Evolutionary conservation across 2,113 vertebrate species (phyloP).

Genomic region (Ramphastos sulfuratus): DNA sequence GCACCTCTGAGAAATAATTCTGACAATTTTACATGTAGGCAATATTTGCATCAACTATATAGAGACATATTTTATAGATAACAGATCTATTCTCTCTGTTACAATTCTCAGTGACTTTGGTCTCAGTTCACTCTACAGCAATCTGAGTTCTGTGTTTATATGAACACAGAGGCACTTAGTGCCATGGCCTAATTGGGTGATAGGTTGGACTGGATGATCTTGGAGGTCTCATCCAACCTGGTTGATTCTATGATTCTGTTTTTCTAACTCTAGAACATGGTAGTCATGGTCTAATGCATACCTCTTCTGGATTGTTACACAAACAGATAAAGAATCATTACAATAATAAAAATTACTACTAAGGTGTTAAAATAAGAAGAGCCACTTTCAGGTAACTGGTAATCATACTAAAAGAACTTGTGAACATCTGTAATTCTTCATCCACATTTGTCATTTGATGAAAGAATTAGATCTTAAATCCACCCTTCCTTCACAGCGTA

Average conservation of each 20-base stretch:
- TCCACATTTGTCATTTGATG: background rate
- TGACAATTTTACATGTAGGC: background rate
- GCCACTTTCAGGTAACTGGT: slow-evolving; percentile 17
- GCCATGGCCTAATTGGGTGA: too few species aligned
- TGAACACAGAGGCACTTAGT: background rate
- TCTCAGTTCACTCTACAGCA: background rate
- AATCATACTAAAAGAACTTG: slow-evolving; percentile 37
- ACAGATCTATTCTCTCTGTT: background rate
- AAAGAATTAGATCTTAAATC: background rate
- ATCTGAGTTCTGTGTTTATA: background rate
- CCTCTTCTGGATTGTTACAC: background rate
- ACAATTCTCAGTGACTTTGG: background rate
- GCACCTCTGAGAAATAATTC: background rate
- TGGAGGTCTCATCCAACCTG: too few species aligned
- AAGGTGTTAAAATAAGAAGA: slow-evolving; percentile 30
- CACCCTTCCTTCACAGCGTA: background rate
- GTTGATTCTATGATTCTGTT: too few species aligned
- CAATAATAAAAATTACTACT: slow-evolving; percentile 24
- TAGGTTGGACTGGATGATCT: too few species aligned
- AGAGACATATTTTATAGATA: background rate
- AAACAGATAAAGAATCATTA: background rate
- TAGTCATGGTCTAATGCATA: background rate
- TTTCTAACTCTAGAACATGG: background rate
- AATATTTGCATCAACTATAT: background rate
- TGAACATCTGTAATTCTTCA: slow-evolving; percentile 22